Evolutionary conservation across 35 echinoderm and acorn worm species (phyloP), one percentile per base, ranked within the genome.

Genomic region (Amphiura filiformis): DNA sequence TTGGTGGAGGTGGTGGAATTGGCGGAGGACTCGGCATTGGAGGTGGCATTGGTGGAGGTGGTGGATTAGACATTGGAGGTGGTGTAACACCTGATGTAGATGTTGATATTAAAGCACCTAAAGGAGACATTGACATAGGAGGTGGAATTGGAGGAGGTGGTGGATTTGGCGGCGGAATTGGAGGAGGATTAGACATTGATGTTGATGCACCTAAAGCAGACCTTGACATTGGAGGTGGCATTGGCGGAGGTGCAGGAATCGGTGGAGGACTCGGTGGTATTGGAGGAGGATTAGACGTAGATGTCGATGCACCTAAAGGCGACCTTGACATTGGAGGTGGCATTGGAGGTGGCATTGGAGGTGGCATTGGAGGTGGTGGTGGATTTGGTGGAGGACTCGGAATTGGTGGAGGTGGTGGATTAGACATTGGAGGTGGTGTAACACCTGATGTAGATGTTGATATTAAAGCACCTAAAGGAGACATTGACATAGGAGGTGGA

Each of bases 251-350:
- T 39, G 35, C 22, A 77, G 84, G 5, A 39, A n/a, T 82, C n/a
- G 32, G 23, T 34, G 22, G 57, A 31, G 87, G 89, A 84, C 39
- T 78, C 35, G 82, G 81, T 36, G 81, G 56, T n/a, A 87, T 70
- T 56, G 91, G 77, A 75, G 88, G 83, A 28, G 84, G 75, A 26
- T 84, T 84, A 37, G 78, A 87, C 35, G 78, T 65, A 81, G 90
- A 92, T 86, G 44, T 92, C 17, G 78, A 86, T 39, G 81, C 89
- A 30, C 87, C 92, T 76, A 38, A 80, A 83, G 39, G 49, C 49
- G 76, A 82, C 76, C 82, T 88, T 38, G 87, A 90, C n/a, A 34
- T 65, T 83, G 87, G 83, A 35, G 86, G 81, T 23, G 82, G 44
- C 35, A 80, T 91, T 81, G 80, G 52, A 28, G 81, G 23, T 47